Evolutionary conservation across 37 sponge, comb jelly and placozoan species (phyloP), one percentile per base, ranked within the genome.

Genomic region (Chondrilla cf. caribensis): DNA sequence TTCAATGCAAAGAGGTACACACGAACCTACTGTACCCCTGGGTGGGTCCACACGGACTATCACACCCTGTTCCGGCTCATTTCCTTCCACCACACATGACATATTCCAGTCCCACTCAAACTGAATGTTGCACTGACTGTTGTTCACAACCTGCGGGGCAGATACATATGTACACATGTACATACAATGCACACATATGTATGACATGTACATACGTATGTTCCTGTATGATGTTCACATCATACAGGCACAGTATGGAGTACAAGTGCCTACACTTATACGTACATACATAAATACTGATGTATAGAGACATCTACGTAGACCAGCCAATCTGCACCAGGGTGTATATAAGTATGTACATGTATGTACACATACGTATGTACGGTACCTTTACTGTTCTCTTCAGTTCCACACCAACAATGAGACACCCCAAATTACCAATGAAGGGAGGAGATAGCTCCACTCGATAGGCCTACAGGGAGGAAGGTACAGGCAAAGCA

Each of bases 141-240:
- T 68, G 65, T 92, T 92, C 35, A 73, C 24, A n/a, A 92, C 36
- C 93, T 92, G 80, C 17, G n/a, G 24, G 35, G 35, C 21, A 71
- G 35, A 31, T n/a, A 51, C 66, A 65, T 62, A 54, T 2, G 4
- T n/a, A 38, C 26, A 29, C 21, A 77, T 26, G 25, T 26, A 77
- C 35, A 78, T 32, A 60, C 64, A 28, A 54, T 54, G 57, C 57
- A 17, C 57, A 54, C n/a, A n/a, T n/a, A n/a, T n/a, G n/a, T n/a
- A n/a, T n/a, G n/a, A n/a, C n/a, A n/a, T n/a, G n/a, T n/a, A n/a
- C n/a, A n/a, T n/a, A n/a, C n/a, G n/a, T n/a, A n/a, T n/a, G n/a
- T n/a, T n/a, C n/a, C n/a, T n/a, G n/a, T n/a, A n/a, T n/a, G n/a
- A n/a, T n/a, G n/a, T n/a, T n/a, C n/a, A n/a, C n/a, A n/a, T n/a